Base-by-base conservation (phyloP, 1,140 invertebrate genomes). In the Zaprionus ghesquierei region DNA sequence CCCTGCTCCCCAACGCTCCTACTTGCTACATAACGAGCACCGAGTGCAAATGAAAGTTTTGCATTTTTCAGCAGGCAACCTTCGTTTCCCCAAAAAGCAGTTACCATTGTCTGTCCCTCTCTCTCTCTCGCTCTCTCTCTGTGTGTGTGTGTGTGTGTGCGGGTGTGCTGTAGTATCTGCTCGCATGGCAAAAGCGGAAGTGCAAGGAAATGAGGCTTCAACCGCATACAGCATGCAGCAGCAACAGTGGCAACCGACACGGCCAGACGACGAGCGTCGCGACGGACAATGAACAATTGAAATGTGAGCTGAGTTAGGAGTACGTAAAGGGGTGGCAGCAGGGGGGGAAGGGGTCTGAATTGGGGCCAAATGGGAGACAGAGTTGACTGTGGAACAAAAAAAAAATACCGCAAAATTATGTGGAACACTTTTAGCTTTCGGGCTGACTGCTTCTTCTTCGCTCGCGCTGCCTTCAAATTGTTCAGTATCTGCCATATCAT, bases 11-110 rank as follows among this genome's bases (percentile, higher is more conserved):
- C 25, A n/a, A n/a, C n/a, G 2, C n/a, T 13, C 35, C 2, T n/a
- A 2, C 13, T 41, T n/a, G 35, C 62, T 33, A 12, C 53, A 44
- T 79, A 84, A 75, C 80, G 64, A 79, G 77, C 65, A 77, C 20
- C 81, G 77, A 84, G 81, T 81, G 81, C 77, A 84, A 84, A 84
- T 84, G 81, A 84, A 84, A 85, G 81, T 84, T 84, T 85, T 84
- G 81, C 81, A 84, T 84, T 84, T 84, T 84, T 84, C 81, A 84
- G 62, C 64, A 84, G 68, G 59, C 69, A 77, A 70, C 58, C 60
- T 22, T 46, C 25, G 35, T 46, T 46, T n/a, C n/a, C n/a, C 79
- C 66, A 71, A 79, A 82, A 80, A 71, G 79, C 80, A 79, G 61
- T 78, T 72, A 31, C 68, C 73, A 84, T 77, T 85, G 71, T 82